Evolutionary conservation across 2,113 vertebrate species (phyloP).

Genomic region (Daphoenositta chrysoptera): DNA sequence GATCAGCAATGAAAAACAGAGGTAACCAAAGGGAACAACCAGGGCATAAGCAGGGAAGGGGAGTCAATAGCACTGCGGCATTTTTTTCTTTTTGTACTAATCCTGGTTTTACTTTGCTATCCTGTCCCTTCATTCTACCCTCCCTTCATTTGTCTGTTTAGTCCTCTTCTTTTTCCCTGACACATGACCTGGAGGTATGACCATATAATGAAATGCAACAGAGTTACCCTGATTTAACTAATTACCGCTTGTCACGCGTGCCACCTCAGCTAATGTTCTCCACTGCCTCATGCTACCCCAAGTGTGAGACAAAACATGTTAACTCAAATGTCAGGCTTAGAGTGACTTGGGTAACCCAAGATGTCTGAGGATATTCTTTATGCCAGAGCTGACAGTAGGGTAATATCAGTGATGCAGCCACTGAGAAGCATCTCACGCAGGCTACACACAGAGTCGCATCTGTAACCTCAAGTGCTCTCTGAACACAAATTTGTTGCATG

Average conservation of each 20-base stretch:
- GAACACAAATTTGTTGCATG: background rate
- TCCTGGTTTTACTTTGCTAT: background rate
- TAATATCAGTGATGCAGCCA: background rate
- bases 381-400: background rate
- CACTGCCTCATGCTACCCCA: background rate
- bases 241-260: accelerated
- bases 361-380: background rate
- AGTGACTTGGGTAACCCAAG: background rate
- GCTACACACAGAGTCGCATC: background rate
- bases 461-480: background rate
- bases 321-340: background rate
- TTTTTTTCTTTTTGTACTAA: background rate
- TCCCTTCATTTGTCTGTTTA: background rate
- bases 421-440: background rate
- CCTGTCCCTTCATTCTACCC: background rate
- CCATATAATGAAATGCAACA: background rate
- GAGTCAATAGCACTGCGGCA: background rate
- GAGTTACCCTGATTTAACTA: background rate
- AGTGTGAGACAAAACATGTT: background rate
- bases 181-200: background rate
- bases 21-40: background rate
- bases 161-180: background rate
- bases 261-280: background rate
- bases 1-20: background rate
- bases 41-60: background rate